Percentiles rank a stretch among this genome's conserved stretches.
Conservation (phyloP, 1,140 invertebrate species). For the Lordiphosa clarofinis region DNA sequence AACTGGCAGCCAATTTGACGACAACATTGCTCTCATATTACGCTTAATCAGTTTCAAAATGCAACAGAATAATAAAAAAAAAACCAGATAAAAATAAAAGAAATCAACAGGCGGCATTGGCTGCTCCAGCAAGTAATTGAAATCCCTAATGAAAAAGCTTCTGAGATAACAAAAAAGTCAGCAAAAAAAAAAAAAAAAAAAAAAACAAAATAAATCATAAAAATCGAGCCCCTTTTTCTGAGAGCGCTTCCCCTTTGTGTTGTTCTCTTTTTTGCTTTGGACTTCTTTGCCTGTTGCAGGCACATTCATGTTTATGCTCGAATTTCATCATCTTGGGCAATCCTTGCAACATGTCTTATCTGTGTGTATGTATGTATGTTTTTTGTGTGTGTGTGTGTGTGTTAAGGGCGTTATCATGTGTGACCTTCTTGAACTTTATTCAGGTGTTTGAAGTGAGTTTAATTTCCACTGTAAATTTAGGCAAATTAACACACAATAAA, state of each 20-base stretch:
- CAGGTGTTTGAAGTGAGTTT: neutral
- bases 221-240: conserved; percentile 64
- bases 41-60: conserved; percentile 57
- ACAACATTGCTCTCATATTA: conserved; percentile 50
- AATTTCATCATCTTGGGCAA: conserved; percentile 67
- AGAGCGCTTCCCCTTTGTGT: conserved; percentile 1
- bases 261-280: conserved; percentile 6
- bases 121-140: conserved; percentile 50
- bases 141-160: conserved; percentile 49
- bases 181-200: conserved; percentile 25
- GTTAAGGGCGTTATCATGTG: conserved; percentile 15
- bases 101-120: conserved; percentile 42
- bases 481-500: too few relatives aligned
- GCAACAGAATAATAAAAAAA: conserved; percentile 10
- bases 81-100: conserved; percentile 18
- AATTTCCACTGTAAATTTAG: conserved; percentile 2
- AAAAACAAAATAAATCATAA: conserved; percentile 46
- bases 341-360: conserved; percentile 43
- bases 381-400: conserved; percentile 2
- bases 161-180: conserved; percentile 24
- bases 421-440: conserved; percentile 22
- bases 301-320: conserved; percentile 57
- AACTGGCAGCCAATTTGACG: conserved; percentile 32
- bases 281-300: conserved; percentile 52
- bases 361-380: conserved; percentile 12